A percentile compares a stretch with the other conserved stretches of the same genome.
Conservation (phyloP, 2,113 vertebrate genomes). For the Laticauda laticaudata region DNA sequence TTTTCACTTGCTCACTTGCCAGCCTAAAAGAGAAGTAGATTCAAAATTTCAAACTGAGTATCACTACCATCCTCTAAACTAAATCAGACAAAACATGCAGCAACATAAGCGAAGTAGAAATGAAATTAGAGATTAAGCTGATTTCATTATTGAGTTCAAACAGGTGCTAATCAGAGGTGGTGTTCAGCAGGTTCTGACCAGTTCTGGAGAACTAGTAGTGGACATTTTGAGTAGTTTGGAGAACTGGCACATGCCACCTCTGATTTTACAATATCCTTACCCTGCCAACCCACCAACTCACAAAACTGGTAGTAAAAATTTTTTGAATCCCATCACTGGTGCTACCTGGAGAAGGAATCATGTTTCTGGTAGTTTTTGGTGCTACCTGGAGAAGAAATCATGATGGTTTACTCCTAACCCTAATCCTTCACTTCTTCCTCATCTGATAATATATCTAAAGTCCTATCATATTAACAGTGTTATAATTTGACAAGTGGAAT, state of each 20-base stretch:
- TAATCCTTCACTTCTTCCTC: conserved; percentile 21
- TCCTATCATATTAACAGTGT: conserved; percentile 3
- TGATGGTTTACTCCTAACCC: conserved; percentile 17
- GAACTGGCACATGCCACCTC: no score
- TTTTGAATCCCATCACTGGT: not conserved
- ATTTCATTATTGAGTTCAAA: conserved; percentile 41
- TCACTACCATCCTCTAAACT: not conserved
- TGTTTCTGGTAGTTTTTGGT: conserved; percentile 15
- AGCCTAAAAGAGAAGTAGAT: not conserved
- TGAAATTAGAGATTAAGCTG: conserved; percentile 45
- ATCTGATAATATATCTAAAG: conserved; percentile 44
- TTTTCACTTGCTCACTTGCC: not conserved
- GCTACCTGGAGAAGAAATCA: conserved; percentile 25
- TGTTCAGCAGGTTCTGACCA: no score
- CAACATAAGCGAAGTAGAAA: conserved; percentile 43
- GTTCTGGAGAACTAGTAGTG: no score
- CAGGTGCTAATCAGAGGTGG: conserved; percentile 31
- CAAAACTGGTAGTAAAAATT: no score
- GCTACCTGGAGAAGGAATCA: conserved; percentile 43
- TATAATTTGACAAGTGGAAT: not conserved
- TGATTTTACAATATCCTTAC: no score
- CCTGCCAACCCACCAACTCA: no score
- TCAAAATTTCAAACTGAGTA: not conserved
- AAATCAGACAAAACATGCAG: conserved; percentile 10
- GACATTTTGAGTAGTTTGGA: no score